Evolutionary conservation across 2,113 vertebrate species (phyloP), one percentile per base, ranked within the genome.

Genomic region (Motacilla tschutschensis): DNA sequence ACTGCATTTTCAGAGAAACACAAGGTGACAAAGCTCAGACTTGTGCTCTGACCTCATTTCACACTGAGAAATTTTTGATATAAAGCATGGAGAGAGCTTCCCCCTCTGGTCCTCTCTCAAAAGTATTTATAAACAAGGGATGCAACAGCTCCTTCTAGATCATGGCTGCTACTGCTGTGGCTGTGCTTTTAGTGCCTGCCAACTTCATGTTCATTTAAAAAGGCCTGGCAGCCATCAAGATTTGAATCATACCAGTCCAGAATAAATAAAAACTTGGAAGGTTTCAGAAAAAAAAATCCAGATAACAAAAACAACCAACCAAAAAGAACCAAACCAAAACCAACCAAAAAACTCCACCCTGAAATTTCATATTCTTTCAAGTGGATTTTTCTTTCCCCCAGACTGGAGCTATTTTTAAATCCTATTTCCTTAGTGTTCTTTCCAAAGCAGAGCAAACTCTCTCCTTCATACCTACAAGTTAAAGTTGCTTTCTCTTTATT

Each of bases 301-400:
- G 29, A 26, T 10, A 59, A 65, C 13, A 44, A 58, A 60, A 47
- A 22, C 16, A 47, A n/a, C 6, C 14, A 43, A 43, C 9, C 10
- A 33, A 5, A 36, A 41, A 43, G 15, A 65, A 21, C 5, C 7
- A 55, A 58, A 10, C 10, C 36, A 20, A 63, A 63, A 9, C 25
- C 20, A 55, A 43, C 3, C 2, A 62, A 70, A 55, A 44, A 58
- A 26, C 7, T 28, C 15, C 35, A 59, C 26, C 33, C 29, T 29
- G 22, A 65, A 87, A 93, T 86, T 85, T 79, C 31, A 9, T 58
- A 67, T 85, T 94, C 46, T 93, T 94, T 75, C 53, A 91, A 91
- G 66, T 58, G 35, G 28, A 46, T 35, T 22, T 31, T 90, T 86
- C 50, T 82, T 71, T 7, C 6, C 31, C 9, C 18, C 14, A 17